Conservation (phyloP, 2,888 invertebrate species). For the Melanchra persicariae region DNA sequence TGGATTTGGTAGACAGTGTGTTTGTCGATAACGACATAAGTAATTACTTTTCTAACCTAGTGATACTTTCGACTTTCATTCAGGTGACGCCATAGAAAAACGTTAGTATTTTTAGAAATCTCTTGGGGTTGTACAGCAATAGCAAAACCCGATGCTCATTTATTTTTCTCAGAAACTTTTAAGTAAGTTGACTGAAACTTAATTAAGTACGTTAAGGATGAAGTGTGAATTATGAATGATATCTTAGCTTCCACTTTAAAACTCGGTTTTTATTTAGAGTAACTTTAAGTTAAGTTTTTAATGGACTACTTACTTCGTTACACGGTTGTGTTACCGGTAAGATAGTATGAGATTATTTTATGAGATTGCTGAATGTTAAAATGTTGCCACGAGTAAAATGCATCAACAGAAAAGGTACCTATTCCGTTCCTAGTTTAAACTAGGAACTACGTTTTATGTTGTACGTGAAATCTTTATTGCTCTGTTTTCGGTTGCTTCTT, state of each 20-base stretch:
- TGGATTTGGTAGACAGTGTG: no score
- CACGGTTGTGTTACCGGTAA: neutral
- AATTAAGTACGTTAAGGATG: conserved; percentile 35
- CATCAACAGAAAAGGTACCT: neutral
- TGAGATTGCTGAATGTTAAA: neutral
- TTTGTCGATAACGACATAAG: no score
- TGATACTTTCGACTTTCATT: no score
- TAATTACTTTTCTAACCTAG: no score
- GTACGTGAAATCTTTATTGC: neutral
- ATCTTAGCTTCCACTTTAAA: conserved; percentile 13
- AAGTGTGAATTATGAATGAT: conserved; percentile 23
- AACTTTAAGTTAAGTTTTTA: conserved; percentile 37
- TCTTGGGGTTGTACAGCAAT: neutral
- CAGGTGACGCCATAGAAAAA: neutral
- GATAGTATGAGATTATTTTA: neutral
- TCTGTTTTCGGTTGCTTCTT: no score
- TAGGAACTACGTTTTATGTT: no score
- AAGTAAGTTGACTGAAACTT: conserved; percentile 20
- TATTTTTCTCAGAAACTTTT: neutral
- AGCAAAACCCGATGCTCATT: neutral
- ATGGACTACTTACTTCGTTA: conserved; percentile 22
- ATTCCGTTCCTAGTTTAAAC: neutral
- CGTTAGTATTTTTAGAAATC: neutral
- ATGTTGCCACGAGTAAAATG: neutral
- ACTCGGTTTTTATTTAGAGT: conserved; percentile 17